phyloP scores from a whole-genome alignment of 2,888 invertebrate genomes.

The Automeris io region DNA sequence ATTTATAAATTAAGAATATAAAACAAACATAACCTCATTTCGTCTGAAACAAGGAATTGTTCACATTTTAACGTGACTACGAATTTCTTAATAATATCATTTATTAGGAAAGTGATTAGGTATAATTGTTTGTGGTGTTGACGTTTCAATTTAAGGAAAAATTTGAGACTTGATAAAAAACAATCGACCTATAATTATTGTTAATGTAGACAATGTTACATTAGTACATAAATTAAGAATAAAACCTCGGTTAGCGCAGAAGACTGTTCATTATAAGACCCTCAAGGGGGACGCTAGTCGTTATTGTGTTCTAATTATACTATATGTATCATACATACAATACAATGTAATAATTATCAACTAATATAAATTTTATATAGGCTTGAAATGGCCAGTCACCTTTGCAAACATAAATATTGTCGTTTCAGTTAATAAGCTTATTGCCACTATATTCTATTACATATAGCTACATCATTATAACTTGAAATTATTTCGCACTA shows the following conservation, averaged over 20 bases:
- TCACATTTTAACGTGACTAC: conserved; percentile 56
- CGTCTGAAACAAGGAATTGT: conserved; percentile 57
- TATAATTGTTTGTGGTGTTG: conserved; percentile 23
- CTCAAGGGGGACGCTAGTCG: neutral
- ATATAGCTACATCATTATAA: too few relatives aligned
- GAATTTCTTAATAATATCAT: conserved; percentile 51
- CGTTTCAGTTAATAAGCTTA: too few relatives aligned
- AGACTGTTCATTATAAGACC: conserved; percentile 3
- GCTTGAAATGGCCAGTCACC: too few relatives aligned
- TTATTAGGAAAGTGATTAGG: conserved; percentile 7
- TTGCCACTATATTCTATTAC: too few relatives aligned
- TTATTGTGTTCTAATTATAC: too few relatives aligned
- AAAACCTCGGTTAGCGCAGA: conserved; percentile 12
- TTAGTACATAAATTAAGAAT: conserved; percentile 45
- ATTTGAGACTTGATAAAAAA: conserved; percentile 48
- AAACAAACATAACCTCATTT: conserved; percentile 14
- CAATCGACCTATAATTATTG: conserved; percentile 39
- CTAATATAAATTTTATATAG: too few relatives aligned
- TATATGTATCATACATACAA: too few relatives aligned
- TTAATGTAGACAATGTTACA: conserved; percentile 59
- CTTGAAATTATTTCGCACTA: neutral
- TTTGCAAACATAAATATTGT: too few relatives aligned
- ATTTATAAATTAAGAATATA: conserved; percentile 44
- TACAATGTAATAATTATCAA: too few relatives aligned
- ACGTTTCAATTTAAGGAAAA: conserved; percentile 49